phyloP scores from a whole-genome alignment of 2,888 invertebrate genomes.

The Mactromeris polynyma region DNA sequence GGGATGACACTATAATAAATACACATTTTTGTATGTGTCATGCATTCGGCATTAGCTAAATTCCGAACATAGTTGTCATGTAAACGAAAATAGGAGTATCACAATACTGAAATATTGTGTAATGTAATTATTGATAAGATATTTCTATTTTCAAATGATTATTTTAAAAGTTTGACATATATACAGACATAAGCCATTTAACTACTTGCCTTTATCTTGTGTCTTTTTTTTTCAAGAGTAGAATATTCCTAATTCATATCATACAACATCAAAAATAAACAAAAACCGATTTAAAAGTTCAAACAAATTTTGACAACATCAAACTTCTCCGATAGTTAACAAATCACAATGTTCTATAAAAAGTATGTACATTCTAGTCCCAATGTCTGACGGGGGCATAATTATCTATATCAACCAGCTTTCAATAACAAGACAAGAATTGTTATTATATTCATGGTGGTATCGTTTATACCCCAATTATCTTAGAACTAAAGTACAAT shows the following conservation, averaged over 20 bases:
- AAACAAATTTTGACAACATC: not conserved
- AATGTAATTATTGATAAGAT: too few relatives aligned
- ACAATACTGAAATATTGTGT: too few relatives aligned
- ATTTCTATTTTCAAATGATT: not conserved
- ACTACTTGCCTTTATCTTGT: too few relatives aligned
- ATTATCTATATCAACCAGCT: conserved; percentile 20
- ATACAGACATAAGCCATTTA: too few relatives aligned
- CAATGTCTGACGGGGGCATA: not conserved
- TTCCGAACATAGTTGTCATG: too few relatives aligned
- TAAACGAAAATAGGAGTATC: too few relatives aligned
- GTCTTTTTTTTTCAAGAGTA: too few relatives aligned
- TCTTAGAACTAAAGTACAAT: conserved; percentile 1
- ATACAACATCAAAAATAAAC: not conserved
- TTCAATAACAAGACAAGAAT: conserved; percentile 20
- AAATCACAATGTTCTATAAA: not conserved
- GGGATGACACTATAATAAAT: too few relatives aligned
- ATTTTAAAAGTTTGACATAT: not conserved
- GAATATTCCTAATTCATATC: too few relatives aligned
- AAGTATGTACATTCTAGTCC: not conserved
- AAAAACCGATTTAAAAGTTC: not conserved
- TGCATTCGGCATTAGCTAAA: too few relatives aligned
- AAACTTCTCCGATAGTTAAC: not conserved
- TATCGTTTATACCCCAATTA: conserved; percentile 36
- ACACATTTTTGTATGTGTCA: too few relatives aligned
- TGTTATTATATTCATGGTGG: conserved; percentile 36